Conservation (phyloP, 2,888 invertebrate genomes). For the Mycalesis mineus region DNA sequence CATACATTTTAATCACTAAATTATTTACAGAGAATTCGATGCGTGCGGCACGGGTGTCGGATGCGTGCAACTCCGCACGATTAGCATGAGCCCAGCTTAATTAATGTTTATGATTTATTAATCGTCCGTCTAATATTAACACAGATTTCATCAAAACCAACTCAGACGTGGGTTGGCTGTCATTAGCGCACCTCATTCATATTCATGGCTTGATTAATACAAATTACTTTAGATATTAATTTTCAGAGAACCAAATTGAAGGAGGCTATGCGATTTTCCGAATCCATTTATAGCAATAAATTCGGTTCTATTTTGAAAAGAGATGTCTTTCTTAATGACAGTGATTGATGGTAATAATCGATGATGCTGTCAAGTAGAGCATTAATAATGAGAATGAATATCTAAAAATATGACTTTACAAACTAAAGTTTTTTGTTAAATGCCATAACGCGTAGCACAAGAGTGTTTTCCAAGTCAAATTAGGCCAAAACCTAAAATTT, state of each 20-base stretch:
- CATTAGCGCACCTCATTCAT: slow-evolving; percentile 51
- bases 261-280: slow-evolving; percentile 11
- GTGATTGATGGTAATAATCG: no score
- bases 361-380: no score
- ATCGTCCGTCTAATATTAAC: slow-evolving; percentile 4
- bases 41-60: no score
- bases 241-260: slow-evolving; percentile 30
- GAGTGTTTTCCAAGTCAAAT: no score
- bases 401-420: no score
- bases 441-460: no score
- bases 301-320: not conserved
- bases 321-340: no score
- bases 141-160: slow-evolving; percentile 17
- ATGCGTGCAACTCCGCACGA: not conserved
- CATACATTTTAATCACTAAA: no score
- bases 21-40: no score
- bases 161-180: slow-evolving; percentile 31
- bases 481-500: no score
- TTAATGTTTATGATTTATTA: slow-evolving; percentile 9
- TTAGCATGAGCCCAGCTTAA: not conserved
- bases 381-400: no score
- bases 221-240: slow-evolving; percentile 59
- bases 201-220: slow-evolving; percentile 65
- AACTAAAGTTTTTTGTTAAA: no score
- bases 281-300: not conserved